Conservation (phyloP, 2,113 vertebrate genomes). For the Coptodon bakossiorum region DNA sequence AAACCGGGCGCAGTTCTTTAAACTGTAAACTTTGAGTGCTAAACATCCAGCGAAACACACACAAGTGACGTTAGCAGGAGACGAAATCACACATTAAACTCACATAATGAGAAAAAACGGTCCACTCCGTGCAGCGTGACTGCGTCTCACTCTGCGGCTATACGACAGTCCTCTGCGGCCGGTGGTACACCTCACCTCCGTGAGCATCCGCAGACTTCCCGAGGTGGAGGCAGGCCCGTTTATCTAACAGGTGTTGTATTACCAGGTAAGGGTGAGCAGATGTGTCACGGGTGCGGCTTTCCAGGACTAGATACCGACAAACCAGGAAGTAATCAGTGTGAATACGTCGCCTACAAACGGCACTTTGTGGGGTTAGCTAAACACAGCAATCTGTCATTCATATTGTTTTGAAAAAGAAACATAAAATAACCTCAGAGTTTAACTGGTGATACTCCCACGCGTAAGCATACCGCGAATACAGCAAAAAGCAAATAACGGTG, state of each 20-base stretch:
- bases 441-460: neutral
- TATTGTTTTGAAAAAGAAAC: neutral
- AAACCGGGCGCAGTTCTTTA: neutral
- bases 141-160: neutral
- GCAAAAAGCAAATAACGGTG: neutral
- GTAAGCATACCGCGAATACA: neutral
- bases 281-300: neutral
- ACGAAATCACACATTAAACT: neutral
- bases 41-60: neutral
- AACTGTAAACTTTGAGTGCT: neutral
- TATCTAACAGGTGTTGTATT: neutral
- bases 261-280: neutral
- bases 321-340: neutral
- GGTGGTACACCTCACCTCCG: neutral
- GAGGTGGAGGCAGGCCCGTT: neutral
- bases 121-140: neutral
- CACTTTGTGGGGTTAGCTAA: accelerated
- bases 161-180: neutral
- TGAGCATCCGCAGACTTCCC: neutral
- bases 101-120: neutral
- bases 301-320: neutral
- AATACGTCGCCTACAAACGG: neutral
- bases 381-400: neutral
- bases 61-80: neutral
- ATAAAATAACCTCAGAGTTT: neutral